Conservation (phyloP, 1,140 invertebrate genomes). For the Danaus plexippus region DNA sequence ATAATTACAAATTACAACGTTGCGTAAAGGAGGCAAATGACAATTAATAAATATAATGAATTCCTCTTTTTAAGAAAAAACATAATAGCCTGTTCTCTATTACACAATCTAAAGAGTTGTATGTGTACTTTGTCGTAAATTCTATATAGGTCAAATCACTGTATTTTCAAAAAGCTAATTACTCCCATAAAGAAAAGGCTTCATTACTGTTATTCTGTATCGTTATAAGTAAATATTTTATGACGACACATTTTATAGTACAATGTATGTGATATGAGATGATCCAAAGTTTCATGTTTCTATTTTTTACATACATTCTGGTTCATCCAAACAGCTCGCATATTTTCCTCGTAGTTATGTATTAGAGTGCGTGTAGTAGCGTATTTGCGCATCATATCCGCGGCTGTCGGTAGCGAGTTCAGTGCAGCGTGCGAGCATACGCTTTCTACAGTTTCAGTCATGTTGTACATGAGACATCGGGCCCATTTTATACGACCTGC, state of each 20-base stretch:
- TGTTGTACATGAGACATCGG: slow-evolving; percentile 78
- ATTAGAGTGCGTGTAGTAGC: slow-evolving; percentile 77
- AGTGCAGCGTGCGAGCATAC: slow-evolving; percentile 81
- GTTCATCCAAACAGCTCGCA: slow-evolving; percentile 85
- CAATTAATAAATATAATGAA: slow-evolving; percentile 26
- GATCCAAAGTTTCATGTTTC: too few relatives aligned
- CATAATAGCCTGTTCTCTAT: too few relatives aligned
- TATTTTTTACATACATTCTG: slow-evolving; percentile 75
- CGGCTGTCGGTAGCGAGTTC: slow-evolving; percentile 77
- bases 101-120: too few relatives aligned
- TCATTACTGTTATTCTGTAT: too few relatives aligned
- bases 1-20: not conserved
- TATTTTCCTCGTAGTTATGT: slow-evolving; percentile 80
- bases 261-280: too few relatives aligned
- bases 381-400: slow-evolving; percentile 81
- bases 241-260: too few relatives aligned
- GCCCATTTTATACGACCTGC: slow-evolving; percentile 80
- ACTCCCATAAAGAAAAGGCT: too few relatives aligned
- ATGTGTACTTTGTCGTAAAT: too few relatives aligned
- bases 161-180: too few relatives aligned
- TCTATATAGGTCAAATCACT: too few relatives aligned
- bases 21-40: not conserved
- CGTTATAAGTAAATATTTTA: too few relatives aligned
- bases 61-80: too few relatives aligned
- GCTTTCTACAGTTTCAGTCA: slow-evolving; percentile 80